A percentile compares a stretch with the other conserved stretches of the same genome.
Conservation (phyloP, 2,113 vertebrate genomes). For the Passerina amoena region DNA sequence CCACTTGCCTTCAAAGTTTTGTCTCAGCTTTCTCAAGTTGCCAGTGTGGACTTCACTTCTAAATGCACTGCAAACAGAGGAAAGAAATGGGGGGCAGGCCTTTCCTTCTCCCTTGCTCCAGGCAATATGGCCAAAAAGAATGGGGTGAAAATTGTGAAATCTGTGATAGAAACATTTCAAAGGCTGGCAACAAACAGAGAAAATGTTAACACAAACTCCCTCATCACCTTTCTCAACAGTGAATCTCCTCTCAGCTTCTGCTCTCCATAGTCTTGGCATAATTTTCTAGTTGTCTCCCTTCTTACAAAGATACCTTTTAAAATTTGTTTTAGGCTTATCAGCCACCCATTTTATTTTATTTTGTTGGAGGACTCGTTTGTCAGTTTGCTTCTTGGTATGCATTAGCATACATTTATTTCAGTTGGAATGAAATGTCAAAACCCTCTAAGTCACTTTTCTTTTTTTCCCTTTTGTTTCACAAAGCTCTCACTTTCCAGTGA, state of each 20-base stretch:
- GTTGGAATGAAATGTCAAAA: not conserved
- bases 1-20: not conserved
- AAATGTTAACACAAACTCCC: not conserved
- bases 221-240: not conserved
- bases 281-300: not conserved
- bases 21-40: not conserved
- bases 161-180: not conserved
- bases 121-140: not conserved
- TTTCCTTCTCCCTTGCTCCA: not conserved
- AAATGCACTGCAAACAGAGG: not conserved
- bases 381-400: not conserved
- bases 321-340: not conserved
- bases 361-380: fast-evolving
- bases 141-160: not conserved
- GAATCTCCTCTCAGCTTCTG: not conserved
- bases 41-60: not conserved
- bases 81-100: not conserved
- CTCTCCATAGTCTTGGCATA: not conserved
- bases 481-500: not conserved
- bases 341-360: not conserved
- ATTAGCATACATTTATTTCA: not conserved
- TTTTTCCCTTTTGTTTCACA: not conserved
- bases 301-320: not conserved
- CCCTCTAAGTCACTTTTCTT: not conserved
- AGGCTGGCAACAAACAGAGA: not conserved